phyloP scores from a whole-genome alignment of 2,888 invertebrate genomes.

The Chaetogeoica ovagalla region DNA sequence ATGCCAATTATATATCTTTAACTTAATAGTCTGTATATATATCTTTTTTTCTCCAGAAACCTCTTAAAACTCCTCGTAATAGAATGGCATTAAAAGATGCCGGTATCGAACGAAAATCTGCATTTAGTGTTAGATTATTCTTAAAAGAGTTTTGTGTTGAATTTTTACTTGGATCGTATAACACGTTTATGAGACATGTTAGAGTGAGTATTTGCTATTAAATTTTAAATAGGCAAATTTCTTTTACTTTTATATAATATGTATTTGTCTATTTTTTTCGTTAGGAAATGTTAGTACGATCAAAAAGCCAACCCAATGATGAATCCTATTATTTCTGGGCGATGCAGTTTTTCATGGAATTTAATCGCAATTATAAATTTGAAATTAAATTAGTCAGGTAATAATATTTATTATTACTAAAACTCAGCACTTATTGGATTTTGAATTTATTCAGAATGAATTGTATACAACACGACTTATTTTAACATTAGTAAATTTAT shows the following conservation, averaged over 20 bases:
- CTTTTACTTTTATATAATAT: not conserved
- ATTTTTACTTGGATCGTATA: conserved; percentile 89
- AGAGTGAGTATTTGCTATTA: conserved; percentile 65
- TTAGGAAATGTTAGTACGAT: conserved; percentile 62
- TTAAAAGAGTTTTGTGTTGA: conserved; percentile 93
- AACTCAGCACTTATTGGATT: no score
- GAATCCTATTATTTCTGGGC: conserved; percentile 95
- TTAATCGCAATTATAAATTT: conserved; percentile 85
- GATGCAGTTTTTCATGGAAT: conserved; percentile 94
- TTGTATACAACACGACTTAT: no score
- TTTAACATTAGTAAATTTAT: no score
- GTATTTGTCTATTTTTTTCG: conserved; percentile 45
- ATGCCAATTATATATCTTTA: no score
- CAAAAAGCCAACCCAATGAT: conserved; percentile 74
- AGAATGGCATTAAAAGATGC: conserved; percentile 71
- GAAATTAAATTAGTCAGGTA: conserved; percentile 87
- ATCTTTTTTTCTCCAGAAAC: conserved; percentile 60
- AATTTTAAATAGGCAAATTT: no score
- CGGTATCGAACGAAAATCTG: conserved; percentile 75
- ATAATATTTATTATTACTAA: conserved; percentile 55
- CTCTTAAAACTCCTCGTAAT: conserved; percentile 75
- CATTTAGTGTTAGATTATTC: conserved; percentile 84
- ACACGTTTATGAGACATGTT: conserved; percentile 85
- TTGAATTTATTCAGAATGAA: no score
- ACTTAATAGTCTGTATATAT: not conserved